Conservation (phyloP, 2,888 invertebrate genomes). For the Pyrocoelia pectoralis region DNA sequence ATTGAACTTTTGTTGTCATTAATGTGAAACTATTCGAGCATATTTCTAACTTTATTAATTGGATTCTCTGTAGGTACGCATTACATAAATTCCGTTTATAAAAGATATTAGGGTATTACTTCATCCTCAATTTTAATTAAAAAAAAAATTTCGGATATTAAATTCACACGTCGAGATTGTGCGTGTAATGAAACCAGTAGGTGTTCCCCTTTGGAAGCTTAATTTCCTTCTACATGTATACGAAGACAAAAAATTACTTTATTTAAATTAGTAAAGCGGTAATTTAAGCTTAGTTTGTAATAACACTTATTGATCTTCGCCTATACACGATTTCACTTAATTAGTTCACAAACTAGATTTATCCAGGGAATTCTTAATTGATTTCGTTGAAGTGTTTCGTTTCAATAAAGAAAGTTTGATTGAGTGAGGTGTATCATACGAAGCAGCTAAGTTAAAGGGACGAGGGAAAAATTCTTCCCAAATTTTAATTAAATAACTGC, state of each 20-base stretch:
- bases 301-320: too few relatives aligned
- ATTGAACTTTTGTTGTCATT: not conserved
- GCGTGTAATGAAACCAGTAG: not conserved
- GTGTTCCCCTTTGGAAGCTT: not conserved
- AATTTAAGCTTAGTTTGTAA: too few relatives aligned
- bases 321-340: too few relatives aligned
- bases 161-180: not conserved
- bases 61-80: not conserved
- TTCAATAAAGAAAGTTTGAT: too few relatives aligned
- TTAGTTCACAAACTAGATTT: too few relatives aligned
- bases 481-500: too few relatives aligned
- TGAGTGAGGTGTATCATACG: too few relatives aligned
- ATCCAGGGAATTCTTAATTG: too few relatives aligned
- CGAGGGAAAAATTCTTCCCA: too few relatives aligned
- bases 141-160: not conserved
- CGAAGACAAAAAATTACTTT: not conserved
- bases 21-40: not conserved
- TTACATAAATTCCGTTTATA: not conserved
- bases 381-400: too few relatives aligned
- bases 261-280: not conserved
- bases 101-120: not conserved
- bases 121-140: not conserved
- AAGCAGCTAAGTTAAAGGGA: too few relatives aligned
- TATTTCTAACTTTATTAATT: not conserved
- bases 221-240: not conserved